A percentile compares a stretch with the other conserved stretches of the same genome.
phyloP scores from a whole-genome alignment of 2,888 invertebrate genomes.

The Priocnemis perturbator region DNA sequence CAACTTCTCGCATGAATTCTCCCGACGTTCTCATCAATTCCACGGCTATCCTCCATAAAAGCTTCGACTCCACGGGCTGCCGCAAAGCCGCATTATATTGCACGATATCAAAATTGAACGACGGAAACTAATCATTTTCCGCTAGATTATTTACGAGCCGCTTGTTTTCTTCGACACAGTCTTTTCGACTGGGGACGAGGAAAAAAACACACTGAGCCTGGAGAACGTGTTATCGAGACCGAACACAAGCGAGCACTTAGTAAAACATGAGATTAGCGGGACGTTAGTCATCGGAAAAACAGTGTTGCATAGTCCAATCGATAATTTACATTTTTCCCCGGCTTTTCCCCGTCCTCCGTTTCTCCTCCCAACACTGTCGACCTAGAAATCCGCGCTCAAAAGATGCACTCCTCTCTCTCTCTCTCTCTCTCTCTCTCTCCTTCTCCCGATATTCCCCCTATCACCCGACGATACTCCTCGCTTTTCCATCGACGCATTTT shows the following conservation, averaged over 20 bases:
- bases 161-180: slow-evolving; percentile 16
- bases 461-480: not conserved
- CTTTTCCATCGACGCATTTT: not conserved
- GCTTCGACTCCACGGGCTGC: no score
- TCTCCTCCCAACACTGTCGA: not conserved
- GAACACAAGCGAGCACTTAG: slow-evolving; percentile 17
- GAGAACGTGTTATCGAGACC: not conserved
- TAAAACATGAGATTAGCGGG: slow-evolving; percentile 32
- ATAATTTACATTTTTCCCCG: slow-evolving; percentile 45
- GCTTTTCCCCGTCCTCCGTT: slow-evolving; percentile 12
- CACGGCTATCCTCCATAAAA: no score
- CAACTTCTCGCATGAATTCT: no score
- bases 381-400: no score
- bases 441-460: slow-evolving; percentile 3
- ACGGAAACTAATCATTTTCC: no score
- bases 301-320: slow-evolving; percentile 47
- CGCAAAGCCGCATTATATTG: no score
- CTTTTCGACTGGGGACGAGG: not conserved
- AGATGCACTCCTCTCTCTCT: slow-evolving; percentile 4
- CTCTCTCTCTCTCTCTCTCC: not conserved
- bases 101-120: no score
- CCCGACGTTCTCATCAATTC: no score
- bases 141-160: not conserved
- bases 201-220: slow-evolving; percentile 16
- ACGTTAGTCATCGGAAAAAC: slow-evolving; percentile 45